A percentile compares a stretch with the other conserved stretches of the same genome.
These are phyloP conservation scores for Amaurobius ferox DNA, from an alignment of 2,888 invertebrate genomes.

Conservation along the genomic window DNA sequence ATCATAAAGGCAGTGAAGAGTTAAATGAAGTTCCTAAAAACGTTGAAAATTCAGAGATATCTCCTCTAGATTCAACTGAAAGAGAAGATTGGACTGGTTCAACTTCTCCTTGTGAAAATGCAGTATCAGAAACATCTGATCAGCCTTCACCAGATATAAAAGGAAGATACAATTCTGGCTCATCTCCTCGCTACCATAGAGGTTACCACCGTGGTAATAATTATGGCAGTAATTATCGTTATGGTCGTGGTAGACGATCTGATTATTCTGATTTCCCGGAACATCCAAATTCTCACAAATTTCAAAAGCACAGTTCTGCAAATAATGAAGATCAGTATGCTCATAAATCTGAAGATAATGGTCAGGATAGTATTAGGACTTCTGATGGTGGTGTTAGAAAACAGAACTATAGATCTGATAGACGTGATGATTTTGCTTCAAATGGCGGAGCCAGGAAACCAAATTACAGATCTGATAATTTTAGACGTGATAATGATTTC, in stretches of 20 bases:
- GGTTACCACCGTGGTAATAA: background rate
- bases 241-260: background rate
- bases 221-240: background rate
- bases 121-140: background rate
- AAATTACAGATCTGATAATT: too few species aligned
- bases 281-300: background rate
- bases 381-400: background rate
- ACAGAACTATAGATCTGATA: too few species aligned
- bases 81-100: background rate
- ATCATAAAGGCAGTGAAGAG: background rate
- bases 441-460: background rate
- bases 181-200: constrained; percentile 4
- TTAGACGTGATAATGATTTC: too few species aligned
- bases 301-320: background rate
- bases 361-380: background rate
- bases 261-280: background rate
- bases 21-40: background rate
- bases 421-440: too few species aligned
- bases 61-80: background rate
- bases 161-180: background rate
- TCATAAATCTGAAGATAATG: background rate
- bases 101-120: background rate
- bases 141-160: background rate
- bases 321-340: background rate
- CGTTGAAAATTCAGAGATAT: background rate